Conservation (phyloP, 2,888 invertebrate genomes). For the Steinernema hermaphroditum region DNA sequence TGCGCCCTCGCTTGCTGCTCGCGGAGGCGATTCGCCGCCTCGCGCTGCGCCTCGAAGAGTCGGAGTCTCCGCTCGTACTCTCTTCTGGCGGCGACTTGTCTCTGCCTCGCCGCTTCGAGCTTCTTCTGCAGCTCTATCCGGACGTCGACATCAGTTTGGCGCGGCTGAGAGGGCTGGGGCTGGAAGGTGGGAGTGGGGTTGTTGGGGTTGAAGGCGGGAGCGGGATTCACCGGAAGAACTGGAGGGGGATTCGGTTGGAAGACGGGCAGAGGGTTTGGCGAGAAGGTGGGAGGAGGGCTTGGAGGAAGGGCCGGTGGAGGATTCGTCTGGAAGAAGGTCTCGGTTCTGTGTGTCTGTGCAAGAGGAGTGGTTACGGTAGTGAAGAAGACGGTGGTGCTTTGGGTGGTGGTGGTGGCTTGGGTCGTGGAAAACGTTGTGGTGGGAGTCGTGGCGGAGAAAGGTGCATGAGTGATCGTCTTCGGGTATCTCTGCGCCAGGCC, state of each 20-base stretch:
- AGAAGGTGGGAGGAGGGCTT: slow-evolving; percentile 24
- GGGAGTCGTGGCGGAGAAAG: slow-evolving; percentile 22
- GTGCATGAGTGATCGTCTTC: too few species aligned
- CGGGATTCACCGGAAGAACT: background rate
- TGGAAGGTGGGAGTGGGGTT: background rate
- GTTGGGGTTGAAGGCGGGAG: background rate
- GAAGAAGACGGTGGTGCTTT: background rate
- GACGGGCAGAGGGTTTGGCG: slow-evolving; percentile 11
- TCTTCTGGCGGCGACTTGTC: slow-evolving; percentile 39
- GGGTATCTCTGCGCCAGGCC: background rate
- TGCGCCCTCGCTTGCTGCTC: background rate
- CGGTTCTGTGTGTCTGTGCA: too few species aligned
- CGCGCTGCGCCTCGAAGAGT: slow-evolving; percentile 22
- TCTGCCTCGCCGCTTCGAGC: slow-evolving; percentile 28
- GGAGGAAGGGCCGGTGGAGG: slow-evolving; percentile 19
- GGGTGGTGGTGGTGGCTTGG: slow-evolving; percentile 29
- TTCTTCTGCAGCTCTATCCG: slow-evolving; percentile 37
- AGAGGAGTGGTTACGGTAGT: too few species aligned
- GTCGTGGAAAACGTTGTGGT: slow-evolving; percentile 32
- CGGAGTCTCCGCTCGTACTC: slow-evolving; percentile 35
- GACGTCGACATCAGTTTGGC: slow-evolving; percentile 31
- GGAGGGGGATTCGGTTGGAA: too few species aligned
- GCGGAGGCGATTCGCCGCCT: background rate
- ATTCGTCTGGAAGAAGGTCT: background rate
- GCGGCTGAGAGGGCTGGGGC: background rate